These are phyloP conservation scores for Leptopilina drosophilae DNA, from an alignment of 2,888 invertebrate species.

Conservation along the genomic window DNA sequence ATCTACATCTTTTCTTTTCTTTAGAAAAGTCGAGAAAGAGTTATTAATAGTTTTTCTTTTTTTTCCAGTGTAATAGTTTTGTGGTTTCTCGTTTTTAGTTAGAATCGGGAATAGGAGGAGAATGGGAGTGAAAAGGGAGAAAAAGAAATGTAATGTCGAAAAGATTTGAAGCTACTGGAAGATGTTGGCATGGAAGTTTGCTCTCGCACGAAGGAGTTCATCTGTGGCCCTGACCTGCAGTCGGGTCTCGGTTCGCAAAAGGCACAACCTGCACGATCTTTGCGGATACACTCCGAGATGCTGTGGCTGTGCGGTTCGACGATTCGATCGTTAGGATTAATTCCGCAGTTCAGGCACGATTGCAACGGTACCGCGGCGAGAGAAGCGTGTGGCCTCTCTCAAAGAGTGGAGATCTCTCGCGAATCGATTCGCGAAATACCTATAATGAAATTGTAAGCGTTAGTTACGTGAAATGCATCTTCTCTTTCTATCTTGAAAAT, in stretches of 20 bases:
- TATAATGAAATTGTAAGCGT: constrained; percentile 40
- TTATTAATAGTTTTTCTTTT: too few species aligned
- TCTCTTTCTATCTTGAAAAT: background rate
- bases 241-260: constrained; percentile 30
- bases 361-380: constrained; percentile 51
- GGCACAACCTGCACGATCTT: constrained; percentile 36
- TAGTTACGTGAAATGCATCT: constrained; percentile 35
- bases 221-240: constrained; percentile 38
- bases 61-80: too few species aligned
- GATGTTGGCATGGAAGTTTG: constrained; percentile 14
- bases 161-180: constrained; percentile 25
- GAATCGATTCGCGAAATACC: constrained; percentile 38
- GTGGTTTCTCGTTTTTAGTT: too few species aligned
- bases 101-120: too few species aligned
- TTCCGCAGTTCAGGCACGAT: constrained; percentile 52
- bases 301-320: constrained; percentile 46
- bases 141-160: background rate
- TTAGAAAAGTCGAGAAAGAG: too few species aligned
- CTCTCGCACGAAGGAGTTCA: constrained; percentile 35
- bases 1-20: too few species aligned
- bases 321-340: constrained; percentile 55
- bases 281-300: constrained; percentile 33
- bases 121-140: background rate
- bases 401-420: constrained; percentile 3
- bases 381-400: too few species aligned